Evolutionary conservation across 2,888 invertebrate species (phyloP), one percentile per base, ranked within the genome.

Genomic region (Dicycla oo): DNA sequence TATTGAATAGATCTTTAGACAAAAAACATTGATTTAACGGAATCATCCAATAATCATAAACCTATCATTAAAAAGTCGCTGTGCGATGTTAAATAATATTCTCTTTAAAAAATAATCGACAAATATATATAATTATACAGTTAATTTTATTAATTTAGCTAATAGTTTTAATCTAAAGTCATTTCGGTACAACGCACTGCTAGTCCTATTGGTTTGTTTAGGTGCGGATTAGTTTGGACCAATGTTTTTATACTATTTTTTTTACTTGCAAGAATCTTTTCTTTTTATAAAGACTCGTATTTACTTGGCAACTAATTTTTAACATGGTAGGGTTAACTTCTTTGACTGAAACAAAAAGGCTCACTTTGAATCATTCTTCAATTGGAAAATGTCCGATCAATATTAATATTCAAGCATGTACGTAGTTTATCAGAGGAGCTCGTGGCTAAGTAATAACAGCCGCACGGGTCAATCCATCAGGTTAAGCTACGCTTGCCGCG

Each of bases 181-280:
- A 75, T 76, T 67, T 82, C 75, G 49, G 78, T 84, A 88, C 88
- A 88, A 88, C 88, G 88, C 87, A 73, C 81, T 84, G 69, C 88
- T 88, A 88, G 88, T 88, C 88, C 63, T 67, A 78, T 84, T 80
- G 82, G 81, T 86, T 87, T 77, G 54, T 70, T 80, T 65, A 75
- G 63, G 78, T 81, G 86, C 78, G 77, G 60, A 56, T 74, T 68
- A 38, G 76, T 70, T 80, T 75, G 65, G 72, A 75, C 64, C 69
- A 77, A 78, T 72, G 26, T 70, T 80, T 82, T 72, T 80, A 75
- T 68, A 75, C 26, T 74, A 2, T 70, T 45, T n/a, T 53, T 75
- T 65, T 75, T 57, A 58, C 43, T 61, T 69, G 38, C 62, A 56
- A 51, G 45, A 62, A 78, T 71, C 53, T 47, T 63, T 69, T 65